Evolutionary conservation across 2,113 vertebrate genomes (phyloP), one percentile per base, ranked within the genome.

Genomic region (Myxocyprinus asiaticus): DNA sequence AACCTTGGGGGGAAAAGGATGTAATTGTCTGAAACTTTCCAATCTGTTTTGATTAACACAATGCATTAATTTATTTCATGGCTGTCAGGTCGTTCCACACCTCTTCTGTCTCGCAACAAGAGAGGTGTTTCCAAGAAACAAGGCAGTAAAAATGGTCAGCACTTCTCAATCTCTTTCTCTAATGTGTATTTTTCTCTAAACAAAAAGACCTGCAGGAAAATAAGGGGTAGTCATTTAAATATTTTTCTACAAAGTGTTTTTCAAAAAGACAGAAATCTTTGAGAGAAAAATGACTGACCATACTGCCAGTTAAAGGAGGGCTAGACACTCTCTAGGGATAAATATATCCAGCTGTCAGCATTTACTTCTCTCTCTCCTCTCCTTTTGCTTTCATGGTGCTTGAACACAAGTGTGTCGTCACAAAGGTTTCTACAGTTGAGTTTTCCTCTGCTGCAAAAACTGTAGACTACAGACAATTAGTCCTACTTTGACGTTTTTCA

Each of bases 201-300:
- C 61, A 67, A 79, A 81, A 70, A 53, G 33, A 76, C 47, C 48
- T 59, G 70, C 14, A 64, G 58, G 42, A 68, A 81, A 81, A 81
- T 67, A 67, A 71, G 22, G 1, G 3, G 1, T 1, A 33, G 22
- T 33, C 22, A 33, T 33, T 33, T 33, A 33, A 1, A 33, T 33
- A 33, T 33, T 33, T 33, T 33, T 3, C 22, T 33, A 33, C 22
- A 33, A 33, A 33, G 22, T 33, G 22, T 33, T 85, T 85, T 71
- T 74, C 9, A 70, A 75, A 68, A 33, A 50, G 45, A 74, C 43
- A 76, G 62, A 81, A 70, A 63, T 73, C 63, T 73, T 42, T 63
- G 65, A 67, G 67, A 72, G 47, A 80, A 59, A 85, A 81, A 82
- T 78, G 12, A 68, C 65, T 64, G 79, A 68, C 65, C 73, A 42